Base-by-base conservation (phyloP, 1,140 invertebrate species). In the Drosophila tropicalis region DNA sequence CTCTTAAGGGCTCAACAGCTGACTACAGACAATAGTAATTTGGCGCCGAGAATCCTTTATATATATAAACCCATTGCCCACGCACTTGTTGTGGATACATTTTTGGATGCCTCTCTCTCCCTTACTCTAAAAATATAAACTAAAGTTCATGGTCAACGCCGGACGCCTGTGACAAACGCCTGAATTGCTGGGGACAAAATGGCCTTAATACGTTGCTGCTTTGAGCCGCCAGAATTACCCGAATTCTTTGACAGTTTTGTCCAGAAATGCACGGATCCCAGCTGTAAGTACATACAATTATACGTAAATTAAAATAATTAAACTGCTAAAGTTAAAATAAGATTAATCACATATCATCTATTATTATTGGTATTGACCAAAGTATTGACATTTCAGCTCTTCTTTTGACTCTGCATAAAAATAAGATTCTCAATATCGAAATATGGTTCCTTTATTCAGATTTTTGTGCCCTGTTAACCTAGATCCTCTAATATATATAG, bases 231-330 rank as follows among this genome's bases (percentile, higher is more conserved):
- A 3, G 95, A 96, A 83, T 91, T 95, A 17, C 94, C 95, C 2
- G 95, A 96, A 90, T 94, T 96, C 80, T 92, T 96, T 62, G 96
- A 96, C 72, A 94, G 94, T 44, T 94, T 96, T 65, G 93, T 95
- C 4, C 94, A 95, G 91, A 96, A 96, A 93, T 97, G 96, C 91
- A 96, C 95, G 17, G 95, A 96, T 93, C 95, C 96, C 55, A 95
- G 95, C 91, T 96, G 96, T 96, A 93, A 96, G 96, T 95, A 93
- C 47, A 7, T 17, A 29, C 5, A 5, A 34, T 1, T 39, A 39
- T 71, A 54, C 19, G 32, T 41, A 36, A 36, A 29, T 29, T 25
- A 25, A 25, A 25, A 3, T 25, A 25, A 25, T 29, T 29, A 29
- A 29, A 5, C 29, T 29, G 29, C 29, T 29, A 5, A 29, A 29